These are phyloP conservation scores for Empidonax traillii DNA, from an alignment of 2,113 vertebrate species.

Conservation along the genomic window DNA sequence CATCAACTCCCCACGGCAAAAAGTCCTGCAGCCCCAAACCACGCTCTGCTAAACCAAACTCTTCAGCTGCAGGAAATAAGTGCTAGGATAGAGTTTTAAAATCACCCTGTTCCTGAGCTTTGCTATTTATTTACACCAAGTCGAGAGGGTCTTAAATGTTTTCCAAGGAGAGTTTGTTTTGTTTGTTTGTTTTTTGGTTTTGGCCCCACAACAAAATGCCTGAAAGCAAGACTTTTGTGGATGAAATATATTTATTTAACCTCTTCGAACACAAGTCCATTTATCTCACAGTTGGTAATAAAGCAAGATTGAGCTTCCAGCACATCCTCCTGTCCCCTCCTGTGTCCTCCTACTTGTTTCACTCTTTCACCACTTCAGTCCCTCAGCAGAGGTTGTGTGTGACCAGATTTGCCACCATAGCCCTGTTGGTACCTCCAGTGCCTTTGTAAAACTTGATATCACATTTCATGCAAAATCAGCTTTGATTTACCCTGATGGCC, in stretches of 20 bases:
- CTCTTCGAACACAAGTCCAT: not conserved
- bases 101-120: accelerated
- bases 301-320: not conserved
- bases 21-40: not conserved
- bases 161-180: not conserved
- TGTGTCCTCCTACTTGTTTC: not conserved
- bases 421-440: not conserved
- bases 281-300: not conserved
- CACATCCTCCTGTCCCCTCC: not conserved
- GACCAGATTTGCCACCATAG: not conserved
- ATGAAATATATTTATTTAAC: not conserved
- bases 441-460: not conserved
- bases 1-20: not conserved
- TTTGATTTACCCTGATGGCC: not conserved
- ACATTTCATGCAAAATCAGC: not conserved
- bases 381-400: not conserved
- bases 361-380: not conserved
- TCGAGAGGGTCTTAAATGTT: not conserved
- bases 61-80: not conserved
- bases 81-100: not conserved
- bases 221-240: not conserved
- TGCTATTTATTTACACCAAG: not conserved
- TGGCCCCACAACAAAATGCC: not conserved
- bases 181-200: not conserved
- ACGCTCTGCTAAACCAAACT: accelerated